Conservation (phyloP, 2,113 vertebrate genomes). For the Beaufortia kweichowensis region DNA sequence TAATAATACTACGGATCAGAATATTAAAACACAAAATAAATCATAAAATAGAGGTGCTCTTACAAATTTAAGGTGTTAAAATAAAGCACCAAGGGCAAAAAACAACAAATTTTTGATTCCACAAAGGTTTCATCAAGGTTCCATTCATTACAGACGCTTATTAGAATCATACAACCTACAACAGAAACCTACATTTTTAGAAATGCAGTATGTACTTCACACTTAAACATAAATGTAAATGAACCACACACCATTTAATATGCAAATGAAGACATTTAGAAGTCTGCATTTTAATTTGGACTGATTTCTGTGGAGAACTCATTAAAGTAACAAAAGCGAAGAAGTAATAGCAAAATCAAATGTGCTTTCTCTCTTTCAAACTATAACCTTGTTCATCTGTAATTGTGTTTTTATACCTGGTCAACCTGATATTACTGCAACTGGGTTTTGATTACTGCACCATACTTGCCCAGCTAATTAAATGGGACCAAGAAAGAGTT, state of each 20-base stretch:
- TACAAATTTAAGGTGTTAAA: too few relatives aligned
- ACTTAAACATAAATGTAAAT: conserved; percentile 6
- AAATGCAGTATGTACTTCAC: not conserved
- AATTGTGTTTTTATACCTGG: conserved; percentile 5
- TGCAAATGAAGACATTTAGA: conserved; percentile 27
- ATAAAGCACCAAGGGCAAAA: too few relatives aligned
- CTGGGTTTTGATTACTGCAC: conserved; percentile 42
- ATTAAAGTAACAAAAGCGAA: not conserved
- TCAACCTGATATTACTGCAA: conserved; percentile 35
- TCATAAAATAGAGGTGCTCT: too few relatives aligned
- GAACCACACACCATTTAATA: not conserved
- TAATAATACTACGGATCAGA: too few relatives aligned
- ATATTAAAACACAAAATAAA: too few relatives aligned
- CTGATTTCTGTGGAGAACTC: not conserved
- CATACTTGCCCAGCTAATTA: conserved; percentile 42
- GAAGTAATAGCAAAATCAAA: not conserved
- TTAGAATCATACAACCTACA: not conserved
- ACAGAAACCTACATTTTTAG: not conserved
- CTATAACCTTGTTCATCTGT: conserved; percentile 8
- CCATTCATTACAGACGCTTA: too few relatives aligned
- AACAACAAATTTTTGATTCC: too few relatives aligned
- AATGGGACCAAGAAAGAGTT: conserved; percentile 36
- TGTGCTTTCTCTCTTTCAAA: conserved; percentile 11
- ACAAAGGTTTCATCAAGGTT: too few relatives aligned
- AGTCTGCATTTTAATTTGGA: not conserved